Conservation (phyloP, 2,888 invertebrate genomes). For the Sisyra terminalis region DNA sequence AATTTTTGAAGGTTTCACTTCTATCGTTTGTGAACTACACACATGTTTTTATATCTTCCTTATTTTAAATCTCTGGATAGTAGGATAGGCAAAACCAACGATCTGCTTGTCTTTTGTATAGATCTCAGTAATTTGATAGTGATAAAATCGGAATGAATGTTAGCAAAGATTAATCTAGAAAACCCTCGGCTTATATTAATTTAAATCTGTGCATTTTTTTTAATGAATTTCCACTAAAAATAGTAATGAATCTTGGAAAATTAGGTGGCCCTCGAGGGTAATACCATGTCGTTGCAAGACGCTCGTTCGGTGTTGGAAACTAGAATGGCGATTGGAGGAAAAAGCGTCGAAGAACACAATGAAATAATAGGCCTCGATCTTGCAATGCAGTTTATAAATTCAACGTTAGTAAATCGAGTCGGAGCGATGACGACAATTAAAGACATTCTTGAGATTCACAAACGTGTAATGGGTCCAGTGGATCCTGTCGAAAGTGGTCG, state of each 20-base stretch:
- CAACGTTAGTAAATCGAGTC: conserved; percentile 61
- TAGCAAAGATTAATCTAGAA: too few relatives aligned
- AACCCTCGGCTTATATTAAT: too few relatives aligned
- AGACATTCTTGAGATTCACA: conserved; percentile 85
- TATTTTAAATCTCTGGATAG: too few relatives aligned
- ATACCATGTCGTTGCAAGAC: conserved; percentile 87
- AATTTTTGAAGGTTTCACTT: too few relatives aligned
- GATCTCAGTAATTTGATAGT: too few relatives aligned
- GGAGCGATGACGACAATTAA: conserved; percentile 55
- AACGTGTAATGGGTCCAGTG: conserved; percentile 83
- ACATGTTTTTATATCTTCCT: too few relatives aligned
- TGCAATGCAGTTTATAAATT: conserved; percentile 83
- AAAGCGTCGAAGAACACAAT: conserved; percentile 92
- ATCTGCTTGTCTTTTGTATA: too few relatives aligned
- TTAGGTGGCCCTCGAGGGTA: conserved; percentile 81
- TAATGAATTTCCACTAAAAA: too few relatives aligned
- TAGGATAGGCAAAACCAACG: too few relatives aligned
- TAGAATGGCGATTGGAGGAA: conserved; percentile 67
- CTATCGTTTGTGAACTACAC: too few relatives aligned
- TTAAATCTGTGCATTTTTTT: too few relatives aligned
- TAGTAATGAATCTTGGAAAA: conserved; percentile 10
- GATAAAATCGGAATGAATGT: too few relatives aligned
- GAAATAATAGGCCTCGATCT: conserved; percentile 89
- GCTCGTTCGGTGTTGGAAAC: conserved; percentile 87
- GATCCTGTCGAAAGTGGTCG: conserved; percentile 85